Percentiles rank a stretch among this genome's conserved stretches.
Conservation (phyloP, 2,113 vertebrate species). For the Stigmatopora nigra region DNA sequence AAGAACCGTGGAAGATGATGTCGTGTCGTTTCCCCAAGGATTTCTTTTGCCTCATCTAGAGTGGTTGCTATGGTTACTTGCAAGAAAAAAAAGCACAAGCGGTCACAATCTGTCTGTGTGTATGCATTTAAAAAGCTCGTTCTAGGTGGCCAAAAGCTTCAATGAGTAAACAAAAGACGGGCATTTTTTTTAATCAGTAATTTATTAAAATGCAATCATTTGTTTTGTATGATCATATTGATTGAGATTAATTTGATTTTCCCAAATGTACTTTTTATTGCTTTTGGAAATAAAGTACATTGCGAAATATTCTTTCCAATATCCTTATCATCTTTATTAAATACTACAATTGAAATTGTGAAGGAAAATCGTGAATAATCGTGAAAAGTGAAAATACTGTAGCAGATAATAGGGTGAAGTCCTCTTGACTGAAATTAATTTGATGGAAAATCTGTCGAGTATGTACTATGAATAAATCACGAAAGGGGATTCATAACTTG, state of each 20-base stretch:
- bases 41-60: background rate
- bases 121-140: constrained; percentile 6
- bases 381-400: background rate
- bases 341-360: no score
- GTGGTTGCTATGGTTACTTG: constrained; percentile 20
- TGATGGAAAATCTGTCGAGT: background rate
- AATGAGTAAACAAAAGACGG: background rate
- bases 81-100: background rate
- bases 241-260: background rate
- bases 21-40: background rate
- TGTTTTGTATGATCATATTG: background rate
- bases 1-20: background rate
- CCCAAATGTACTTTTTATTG: background rate
- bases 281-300: background rate
- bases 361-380: no score
- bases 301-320: no score
- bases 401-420: background rate
- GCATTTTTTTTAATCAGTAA: background rate
- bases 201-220: background rate
- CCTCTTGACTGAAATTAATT: background rate
- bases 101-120: constrained; percentile 11
- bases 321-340: no score
- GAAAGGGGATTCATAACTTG: constrained; percentile 2
- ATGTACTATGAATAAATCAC: background rate
- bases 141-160: background rate